Conservation (phyloP, 2,797 vertebrate genomes). For the Cichlasoma orientale region DNA sequence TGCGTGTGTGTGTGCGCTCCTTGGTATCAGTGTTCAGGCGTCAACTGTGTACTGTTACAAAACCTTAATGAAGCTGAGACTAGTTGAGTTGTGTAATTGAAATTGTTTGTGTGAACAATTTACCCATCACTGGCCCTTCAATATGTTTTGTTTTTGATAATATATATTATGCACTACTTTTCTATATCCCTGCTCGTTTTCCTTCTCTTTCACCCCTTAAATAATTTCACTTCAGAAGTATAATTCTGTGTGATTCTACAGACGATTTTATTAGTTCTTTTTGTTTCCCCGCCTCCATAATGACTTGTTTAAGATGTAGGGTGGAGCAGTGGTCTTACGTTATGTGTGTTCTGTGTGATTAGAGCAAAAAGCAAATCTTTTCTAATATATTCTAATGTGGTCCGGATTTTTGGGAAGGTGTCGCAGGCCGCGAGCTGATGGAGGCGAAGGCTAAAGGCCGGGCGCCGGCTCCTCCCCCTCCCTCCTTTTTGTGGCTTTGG, state of each 20-base stretch:
- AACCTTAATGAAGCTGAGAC: slow-evolving; percentile 53
- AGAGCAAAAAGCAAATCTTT: slow-evolving; percentile 69
- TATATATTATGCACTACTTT: slow-evolving; percentile 97
- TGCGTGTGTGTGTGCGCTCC: slow-evolving; percentile 73
- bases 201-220: slow-evolving; percentile 62
- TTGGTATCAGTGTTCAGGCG: slow-evolving; percentile 87
- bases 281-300: slow-evolving; percentile 42
- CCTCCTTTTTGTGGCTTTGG: slow-evolving; percentile 36
- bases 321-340: slow-evolving; percentile 86
- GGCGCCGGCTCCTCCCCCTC: not conserved
- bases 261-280: slow-evolving; percentile 91
- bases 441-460: not conserved
- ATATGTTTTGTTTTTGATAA: slow-evolving; percentile 72
- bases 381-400: slow-evolving; percentile 72
- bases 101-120: slow-evolving; percentile 83
- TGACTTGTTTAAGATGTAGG: slow-evolving; percentile 87
- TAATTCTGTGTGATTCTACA: slow-evolving; percentile 87
- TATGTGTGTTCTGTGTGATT: slow-evolving; percentile 66
- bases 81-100: slow-evolving; percentile 43
- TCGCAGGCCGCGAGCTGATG: not conserved
- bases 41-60: slow-evolving; percentile 89
- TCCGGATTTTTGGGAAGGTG: slow-evolving; percentile 33
- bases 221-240: slow-evolving; percentile 82
- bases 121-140: slow-evolving; percentile 80
- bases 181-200: slow-evolving; percentile 63